Percentiles rank a stretch among this genome's conserved stretches.
Conservation (phyloP, 2,888 invertebrate species). For the Chrysolina oricalcia region DNA sequence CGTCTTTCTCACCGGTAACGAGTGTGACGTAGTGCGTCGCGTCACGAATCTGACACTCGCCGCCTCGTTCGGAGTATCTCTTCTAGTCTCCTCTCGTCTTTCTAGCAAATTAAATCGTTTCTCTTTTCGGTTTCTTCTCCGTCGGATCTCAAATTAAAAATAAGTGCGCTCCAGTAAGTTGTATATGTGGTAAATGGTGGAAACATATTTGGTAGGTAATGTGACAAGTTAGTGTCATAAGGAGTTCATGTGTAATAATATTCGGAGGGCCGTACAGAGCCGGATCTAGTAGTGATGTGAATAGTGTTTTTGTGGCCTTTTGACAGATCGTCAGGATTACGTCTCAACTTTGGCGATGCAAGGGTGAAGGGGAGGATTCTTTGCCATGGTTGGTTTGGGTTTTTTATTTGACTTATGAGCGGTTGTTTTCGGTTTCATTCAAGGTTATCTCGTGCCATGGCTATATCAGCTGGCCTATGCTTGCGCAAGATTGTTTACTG, state of each 20-base stretch:
- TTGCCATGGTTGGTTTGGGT: constrained; percentile 6
- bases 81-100: constrained; percentile 48
- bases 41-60: constrained; percentile 57
- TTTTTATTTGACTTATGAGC: not conserved
- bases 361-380: constrained; percentile 18
- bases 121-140: constrained; percentile 36
- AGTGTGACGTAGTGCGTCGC: constrained; percentile 57
- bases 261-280: constrained; percentile 36
- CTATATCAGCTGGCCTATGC: constrained; percentile 6
- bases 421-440: constrained; percentile 2
- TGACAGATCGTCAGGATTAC: constrained; percentile 18
- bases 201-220: constrained; percentile 33
- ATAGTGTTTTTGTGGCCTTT: constrained; percentile 2
- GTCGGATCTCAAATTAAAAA: constrained; percentile 38
- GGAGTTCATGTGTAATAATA: constrained; percentile 33
- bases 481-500: constrained; percentile 23
- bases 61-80: constrained; percentile 42
- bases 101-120: constrained; percentile 47
- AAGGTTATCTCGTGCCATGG: constrained; percentile 21
- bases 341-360: not conserved
- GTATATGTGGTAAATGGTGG: constrained; percentile 27
- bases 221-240: not conserved
- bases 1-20: constrained; percentile 48
- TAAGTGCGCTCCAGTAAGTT: constrained; percentile 40
- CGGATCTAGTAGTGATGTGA: constrained; percentile 39